Evolutionary conservation across 2,888 invertebrate species (phyloP), one percentile per base, ranked within the genome.

Genomic region (Ichneumoninae sp.): DNA sequence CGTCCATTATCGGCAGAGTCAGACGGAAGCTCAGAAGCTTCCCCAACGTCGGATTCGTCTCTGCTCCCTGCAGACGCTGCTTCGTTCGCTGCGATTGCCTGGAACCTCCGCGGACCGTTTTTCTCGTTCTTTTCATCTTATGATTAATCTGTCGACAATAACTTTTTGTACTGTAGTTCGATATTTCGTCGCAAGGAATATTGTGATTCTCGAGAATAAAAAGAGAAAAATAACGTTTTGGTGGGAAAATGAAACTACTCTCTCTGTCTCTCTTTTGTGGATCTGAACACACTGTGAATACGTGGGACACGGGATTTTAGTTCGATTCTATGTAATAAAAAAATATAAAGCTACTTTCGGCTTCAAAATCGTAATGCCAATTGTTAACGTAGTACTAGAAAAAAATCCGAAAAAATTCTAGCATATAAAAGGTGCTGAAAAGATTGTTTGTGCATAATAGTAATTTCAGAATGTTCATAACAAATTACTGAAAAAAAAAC

Each of bases 141-240:
- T 3, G 60, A 26, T 30, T 70, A 26, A 70, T 71, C 71, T 71
- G 71, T 54, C 36, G 71, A 71, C 71, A 71, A 40, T 71, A 71
- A 71, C 71, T 71, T 22, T 70, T 4, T 50, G 22, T n/a, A 71
- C 57, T 40, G 54, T 71, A 13, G 3, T 30, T 3, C 13, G 10
- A 30, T 26, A 3, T 60, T 60, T 26, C 4, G 4, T 30, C 6
- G 26, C 60, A 16, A 60, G 4, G 4, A 30, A 60, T 30, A n/a
- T 50, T 19, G 19, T 52, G 0, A n/a, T 50, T 50, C n/a, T 50
- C 5, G 16, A 13, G 5, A 54, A 54, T 22, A 19, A 22, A 10
- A 40, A 40, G 40, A 19, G 1, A 54, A 22, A 8, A 6, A 22
- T 8, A 54, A 54, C 7, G 10, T 22, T 22, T 22, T 54, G n/a